Evolutionary conservation across 2,888 invertebrate genomes (phyloP), one percentile per base, ranked within the genome.

Genomic region (Meganola albula): DNA sequence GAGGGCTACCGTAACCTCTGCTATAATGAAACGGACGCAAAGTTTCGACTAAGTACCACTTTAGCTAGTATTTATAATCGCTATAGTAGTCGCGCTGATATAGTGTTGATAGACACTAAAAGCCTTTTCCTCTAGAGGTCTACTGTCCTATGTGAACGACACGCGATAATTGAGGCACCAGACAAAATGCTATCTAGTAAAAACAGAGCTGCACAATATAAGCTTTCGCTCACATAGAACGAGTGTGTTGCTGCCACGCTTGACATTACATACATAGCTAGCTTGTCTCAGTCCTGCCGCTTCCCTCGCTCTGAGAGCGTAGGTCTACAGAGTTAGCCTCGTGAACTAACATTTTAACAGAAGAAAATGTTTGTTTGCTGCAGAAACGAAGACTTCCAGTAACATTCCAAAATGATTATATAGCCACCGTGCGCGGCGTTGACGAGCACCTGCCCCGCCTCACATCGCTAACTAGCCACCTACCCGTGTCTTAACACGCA

Each of bases 371-470:
- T 80, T 82, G 74, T 82, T 80, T 83, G 78, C 77, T 61, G 62
- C 83, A 82, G 83, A 83, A 67, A 77, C 75, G 79, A 83, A 83
- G 83, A 80, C 79, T 44, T 57, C 80, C 60, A 71, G 76, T 79
- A 83, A 79, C 78, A 80, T 83, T 79, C 80, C 82, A 75, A 82
- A 83, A 82, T 82, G 80, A 82, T 77, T 62, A 67, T 65, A 58
- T 64, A 58, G 48, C 53, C 54, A 56, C 39, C 4, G 57, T 64
- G 48, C 69, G 56, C 63, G 52, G 53, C 51, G 49, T 50, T 53
- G 49, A 48, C 58, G 48, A 49, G 53, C 46, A 38, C 45, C 56
- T 40, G 51, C 52, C 37, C 39, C 39, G 28, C 51, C 31, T 40
- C 56, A 41, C 36, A 41, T 46, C 53, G 53, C 44, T 37, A 45